Base-by-base conservation (phyloP, 2,888 invertebrate genomes). In the Aporophyla nigra region DNA sequence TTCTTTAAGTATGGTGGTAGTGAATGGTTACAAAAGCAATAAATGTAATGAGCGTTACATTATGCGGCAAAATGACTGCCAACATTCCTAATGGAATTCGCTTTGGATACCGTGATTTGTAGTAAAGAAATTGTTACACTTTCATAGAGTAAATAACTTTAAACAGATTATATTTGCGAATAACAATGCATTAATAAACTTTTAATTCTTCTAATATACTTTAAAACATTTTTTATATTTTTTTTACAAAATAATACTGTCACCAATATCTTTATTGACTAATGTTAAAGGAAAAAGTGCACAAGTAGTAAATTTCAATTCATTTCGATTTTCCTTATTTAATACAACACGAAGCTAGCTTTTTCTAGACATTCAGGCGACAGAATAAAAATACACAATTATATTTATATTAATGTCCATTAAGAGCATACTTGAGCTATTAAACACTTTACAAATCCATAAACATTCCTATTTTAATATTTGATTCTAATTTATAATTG, bases 361-460 rank as follows among this genome's bases (percentile, higher is more conserved):
- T 89, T 84, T 91, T 92, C 95, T 94, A 95, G 88, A 94, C 91
- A 93, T 89, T 88, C 82, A 93, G 89, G 87, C 91, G 88, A 93
- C 87, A 91, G 86, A 89, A 86, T 88, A 82, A 84, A n/a, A 79
- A 84, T 82, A 87, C 73, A 87, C 70, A 85, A 82, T 81, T 84
- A 89, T 83, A 87, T 73, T 80, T n/a, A n/a, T n/a, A n/a, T n/a
- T 80, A 68, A 27, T 27, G 59, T 61, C 62, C 59, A 76, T 67
- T 72, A 76, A 68, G 61, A 85, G 80, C 85, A 87, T 73, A 88
- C 78, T 74, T 58, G 43, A 76, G 59, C 63, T 54, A 21, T 24
- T 75, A 54, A 68, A 59, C 69, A 70, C 51, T 76, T 73, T 68
- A 43, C 21, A 62, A 24, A 43, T 51, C 62, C 59, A n/a, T n/a